These are phyloP conservation scores for Amphipoea oculea DNA, from an alignment of 2,888 invertebrate genomes.

Conservation along the genomic window DNA sequence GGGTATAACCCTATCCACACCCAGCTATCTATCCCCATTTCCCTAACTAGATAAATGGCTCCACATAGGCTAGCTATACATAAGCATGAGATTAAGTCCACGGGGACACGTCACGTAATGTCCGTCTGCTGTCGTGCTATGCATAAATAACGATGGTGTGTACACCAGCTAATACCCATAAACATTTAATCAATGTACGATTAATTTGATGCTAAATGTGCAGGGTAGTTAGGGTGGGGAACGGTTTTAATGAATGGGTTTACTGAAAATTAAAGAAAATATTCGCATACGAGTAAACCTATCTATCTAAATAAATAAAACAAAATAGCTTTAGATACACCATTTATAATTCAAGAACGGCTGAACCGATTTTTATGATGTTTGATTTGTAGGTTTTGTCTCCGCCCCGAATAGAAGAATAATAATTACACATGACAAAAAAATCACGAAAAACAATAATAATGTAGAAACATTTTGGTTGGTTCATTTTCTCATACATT, in stretches of 20 bases:
- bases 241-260: not conserved
- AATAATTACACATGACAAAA: too few relatives aligned
- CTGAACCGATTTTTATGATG: too few relatives aligned
- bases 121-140: conserved; percentile 66
- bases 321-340: too few relatives aligned
- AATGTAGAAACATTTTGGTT: too few relatives aligned
- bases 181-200: conserved; percentile 58
- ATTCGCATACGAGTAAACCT: not conserved
- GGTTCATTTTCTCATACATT: too few relatives aligned
- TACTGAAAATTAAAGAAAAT: not conserved
- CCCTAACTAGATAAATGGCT: conserved; percentile 63
- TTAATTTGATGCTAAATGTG: conserved; percentile 49
- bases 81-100: conserved; percentile 64
- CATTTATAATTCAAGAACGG: too few relatives aligned
- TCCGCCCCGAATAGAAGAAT: too few relatives aligned
- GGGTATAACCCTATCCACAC: conserved; percentile 28
- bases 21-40: conserved; percentile 41
- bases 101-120: conserved; percentile 67
- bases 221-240: not conserved
- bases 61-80: conserved; percentile 57
- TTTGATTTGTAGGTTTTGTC: too few relatives aligned
- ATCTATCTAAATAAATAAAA: too few relatives aligned
- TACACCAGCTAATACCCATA: conserved; percentile 54
- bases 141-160: conserved; percentile 64
- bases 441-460: too few relatives aligned